phyloP scores from a whole-genome alignment of 2,113 vertebrate species.

The Diglossa brunneiventris region DNA sequence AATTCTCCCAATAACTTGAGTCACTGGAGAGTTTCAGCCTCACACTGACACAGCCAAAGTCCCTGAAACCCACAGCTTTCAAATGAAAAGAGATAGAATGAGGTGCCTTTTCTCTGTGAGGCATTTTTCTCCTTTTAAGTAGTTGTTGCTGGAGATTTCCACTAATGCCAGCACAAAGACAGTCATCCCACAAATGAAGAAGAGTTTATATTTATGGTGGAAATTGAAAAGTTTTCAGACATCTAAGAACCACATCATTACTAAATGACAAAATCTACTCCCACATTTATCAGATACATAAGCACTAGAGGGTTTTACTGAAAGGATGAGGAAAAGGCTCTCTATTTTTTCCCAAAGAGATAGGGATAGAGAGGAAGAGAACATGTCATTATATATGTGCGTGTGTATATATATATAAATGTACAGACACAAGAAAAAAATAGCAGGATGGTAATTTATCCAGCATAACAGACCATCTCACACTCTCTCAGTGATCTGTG shows the following conservation, averaged over 20 bases:
- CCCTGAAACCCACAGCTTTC: background rate
- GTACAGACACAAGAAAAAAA: background rate
- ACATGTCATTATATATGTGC: background rate
- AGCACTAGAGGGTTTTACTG: background rate
- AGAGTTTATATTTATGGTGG: background rate
- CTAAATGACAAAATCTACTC: constrained; percentile 10
- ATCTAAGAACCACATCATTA: background rate
- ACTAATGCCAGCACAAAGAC: background rate
- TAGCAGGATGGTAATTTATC: background rate
- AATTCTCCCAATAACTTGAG: background rate
- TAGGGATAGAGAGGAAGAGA: background rate
- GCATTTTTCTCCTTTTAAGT: background rate
- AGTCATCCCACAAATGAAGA: background rate
- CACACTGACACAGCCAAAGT: background rate
- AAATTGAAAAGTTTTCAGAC: constrained; percentile 3
- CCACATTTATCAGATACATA: background rate
- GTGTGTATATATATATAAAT: background rate
- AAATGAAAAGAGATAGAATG: background rate
- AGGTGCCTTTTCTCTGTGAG: background rate
- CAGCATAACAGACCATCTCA: background rate
- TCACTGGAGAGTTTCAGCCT: constrained; percentile 34
- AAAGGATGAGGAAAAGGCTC: background rate
- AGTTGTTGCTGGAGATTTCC: background rate
- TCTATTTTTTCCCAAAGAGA: background rate
- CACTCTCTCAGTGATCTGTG: background rate